Evolutionary conservation across 2,113 vertebrate genomes (phyloP).

Genomic region (Heloderma charlesbogerti): DNA sequence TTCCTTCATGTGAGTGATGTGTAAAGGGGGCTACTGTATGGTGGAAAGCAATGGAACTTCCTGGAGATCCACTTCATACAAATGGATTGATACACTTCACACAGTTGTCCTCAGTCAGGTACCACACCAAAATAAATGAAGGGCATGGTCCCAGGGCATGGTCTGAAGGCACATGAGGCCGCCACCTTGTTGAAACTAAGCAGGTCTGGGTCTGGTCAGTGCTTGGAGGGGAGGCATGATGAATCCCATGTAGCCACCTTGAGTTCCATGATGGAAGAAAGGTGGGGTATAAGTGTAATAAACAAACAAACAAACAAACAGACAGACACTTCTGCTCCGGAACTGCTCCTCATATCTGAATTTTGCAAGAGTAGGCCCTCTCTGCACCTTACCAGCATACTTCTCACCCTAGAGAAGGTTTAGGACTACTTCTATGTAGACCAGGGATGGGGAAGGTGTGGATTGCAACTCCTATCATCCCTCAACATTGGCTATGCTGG

Average conservation of each 20-base stretch:
- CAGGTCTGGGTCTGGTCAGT: no score
- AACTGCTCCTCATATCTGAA: not conserved
- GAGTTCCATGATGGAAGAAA: no score
- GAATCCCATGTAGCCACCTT: no score
- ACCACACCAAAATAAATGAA: not conserved
- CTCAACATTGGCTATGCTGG: no score
- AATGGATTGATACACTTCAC: not conserved
- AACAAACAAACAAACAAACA: no score
- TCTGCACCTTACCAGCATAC: not conserved
- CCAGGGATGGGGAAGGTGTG: no score
- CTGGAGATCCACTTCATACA: not conserved
- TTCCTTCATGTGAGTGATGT: not conserved
- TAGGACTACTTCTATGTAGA: not conserved
- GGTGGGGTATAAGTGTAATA: no score
- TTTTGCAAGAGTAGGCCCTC: not conserved
- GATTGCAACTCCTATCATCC: no score
- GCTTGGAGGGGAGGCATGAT: no score
- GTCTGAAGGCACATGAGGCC: no score
- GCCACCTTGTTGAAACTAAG: no score
- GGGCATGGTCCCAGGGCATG: no score
- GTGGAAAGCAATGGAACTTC: not conserved
- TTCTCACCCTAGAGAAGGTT: not conserved
- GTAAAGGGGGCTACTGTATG: not conserved
- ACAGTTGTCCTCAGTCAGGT: not conserved
- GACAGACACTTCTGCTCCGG: not conserved